These are phyloP conservation scores for Mastomys natalensis DNA, from an alignment of 2,113 vertebrate genomes.

Conservation along the genomic window DNA sequence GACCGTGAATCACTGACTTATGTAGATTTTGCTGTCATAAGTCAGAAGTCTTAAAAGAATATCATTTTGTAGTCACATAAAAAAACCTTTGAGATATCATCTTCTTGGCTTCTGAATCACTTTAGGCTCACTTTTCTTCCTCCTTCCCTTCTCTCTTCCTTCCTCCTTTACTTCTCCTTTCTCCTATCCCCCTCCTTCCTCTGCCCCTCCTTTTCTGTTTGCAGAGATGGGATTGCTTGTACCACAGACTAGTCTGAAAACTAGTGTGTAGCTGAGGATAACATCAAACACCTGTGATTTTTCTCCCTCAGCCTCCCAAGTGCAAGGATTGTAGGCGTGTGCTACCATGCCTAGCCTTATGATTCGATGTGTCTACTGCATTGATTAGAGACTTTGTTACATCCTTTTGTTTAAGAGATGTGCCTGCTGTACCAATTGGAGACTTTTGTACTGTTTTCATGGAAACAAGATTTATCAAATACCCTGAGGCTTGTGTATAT, in stretches of 20 bases:
- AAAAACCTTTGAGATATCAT: not conserved
- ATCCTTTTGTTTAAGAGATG: not conserved
- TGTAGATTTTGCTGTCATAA: not conserved
- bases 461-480: not conserved
- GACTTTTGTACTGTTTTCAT: not conserved
- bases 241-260: not conserved
- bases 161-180: no score
- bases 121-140: not conserved
- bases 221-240: not conserved
- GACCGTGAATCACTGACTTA: not conserved
- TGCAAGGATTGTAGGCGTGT: not conserved
- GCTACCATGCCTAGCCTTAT: not conserved
- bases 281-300: not conserved
- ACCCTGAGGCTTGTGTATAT: not conserved
- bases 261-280: not conserved
- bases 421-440: not conserved
- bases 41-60: constrained; percentile 28
- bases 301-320: not conserved
- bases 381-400: not conserved
- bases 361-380: not conserved
- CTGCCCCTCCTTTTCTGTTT: not conserved
- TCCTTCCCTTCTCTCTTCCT: not conserved
- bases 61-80: not conserved
- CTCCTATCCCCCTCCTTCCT: no score
- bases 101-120: not conserved